Evolutionary conservation across 2,113 vertebrate genomes (phyloP).

Genomic region (Coregonus clupeaformis): DNA sequence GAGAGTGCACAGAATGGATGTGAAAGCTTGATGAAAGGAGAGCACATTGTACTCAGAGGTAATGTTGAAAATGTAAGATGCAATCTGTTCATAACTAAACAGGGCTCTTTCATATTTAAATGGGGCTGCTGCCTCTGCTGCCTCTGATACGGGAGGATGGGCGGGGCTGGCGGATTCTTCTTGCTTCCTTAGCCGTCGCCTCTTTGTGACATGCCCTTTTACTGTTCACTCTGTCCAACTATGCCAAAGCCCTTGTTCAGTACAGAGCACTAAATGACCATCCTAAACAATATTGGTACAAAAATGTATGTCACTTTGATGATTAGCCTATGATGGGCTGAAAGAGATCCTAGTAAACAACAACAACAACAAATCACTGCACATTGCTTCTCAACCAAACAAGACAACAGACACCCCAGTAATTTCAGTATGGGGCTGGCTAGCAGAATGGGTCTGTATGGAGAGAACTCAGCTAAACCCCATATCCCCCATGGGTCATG

Average conservation of each 20-base stretch:
- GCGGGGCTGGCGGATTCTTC: slow-evolving; percentile 62
- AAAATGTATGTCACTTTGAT: no score
- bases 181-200: slow-evolving; percentile 60
- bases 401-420: slow-evolving; percentile 47
- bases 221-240: slow-evolving; percentile 47
- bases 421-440: slow-evolving; percentile 35
- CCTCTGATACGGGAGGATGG: slow-evolving; percentile 41
- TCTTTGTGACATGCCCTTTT: slow-evolving; percentile 57
- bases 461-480: slow-evolving; percentile 39
- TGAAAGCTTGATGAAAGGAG: slow-evolving; percentile 39
- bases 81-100: slow-evolving; percentile 56
- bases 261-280: slow-evolving; percentile 41
- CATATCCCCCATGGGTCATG: slow-evolving; percentile 58
- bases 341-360: no score
- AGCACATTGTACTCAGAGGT: slow-evolving; percentile 40
- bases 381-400: slow-evolving; percentile 20
- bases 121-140: slow-evolving; percentile 49
- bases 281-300: slow-evolving; percentile 22
- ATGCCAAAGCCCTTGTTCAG: slow-evolving; percentile 39
- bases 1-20: slow-evolving; percentile 41
- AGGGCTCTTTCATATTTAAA: slow-evolving; percentile 67
- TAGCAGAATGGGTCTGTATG: slow-evolving; percentile 55
- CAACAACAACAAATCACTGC: slow-evolving; percentile 17
- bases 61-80: slow-evolving; percentile 43
- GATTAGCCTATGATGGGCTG: no score